Conservation (phyloP, 2,113 vertebrate species). For the Nettapus auritus region DNA sequence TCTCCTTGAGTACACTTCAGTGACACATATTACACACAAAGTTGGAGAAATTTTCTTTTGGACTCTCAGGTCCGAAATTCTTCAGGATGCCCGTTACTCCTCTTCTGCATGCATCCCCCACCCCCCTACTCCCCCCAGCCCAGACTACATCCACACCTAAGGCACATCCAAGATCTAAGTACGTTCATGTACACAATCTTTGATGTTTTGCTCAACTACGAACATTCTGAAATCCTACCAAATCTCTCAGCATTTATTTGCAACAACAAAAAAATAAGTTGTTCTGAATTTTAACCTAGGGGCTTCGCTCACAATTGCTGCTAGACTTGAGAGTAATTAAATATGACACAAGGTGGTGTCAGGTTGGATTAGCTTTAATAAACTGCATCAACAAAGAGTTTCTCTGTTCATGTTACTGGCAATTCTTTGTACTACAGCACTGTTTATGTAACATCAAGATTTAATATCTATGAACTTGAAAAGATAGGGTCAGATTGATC, state of each 20-base stretch:
- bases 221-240: background rate
- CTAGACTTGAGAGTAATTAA: background rate
- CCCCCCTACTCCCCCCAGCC: background rate
- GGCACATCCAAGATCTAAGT: background rate
- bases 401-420: background rate
- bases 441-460: background rate
- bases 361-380: conserved; percentile 1
- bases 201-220: background rate
- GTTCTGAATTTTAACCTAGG: background rate
- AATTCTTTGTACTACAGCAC: background rate
- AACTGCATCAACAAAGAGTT: background rate
- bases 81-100: background rate
- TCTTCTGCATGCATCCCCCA: background rate
- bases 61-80: background rate
- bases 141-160: background rate
- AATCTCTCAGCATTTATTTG: background rate
- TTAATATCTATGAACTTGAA: background rate
- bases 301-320: background rate
- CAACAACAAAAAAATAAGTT: background rate
- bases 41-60: background rate
- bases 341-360: background rate
- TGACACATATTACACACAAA: background rate
- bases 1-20: background rate
- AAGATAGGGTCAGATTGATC: background rate
- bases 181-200: background rate